Percentiles rank a stretch among this genome's conserved stretches.
These are phyloP conservation scores for Caenorhabditis doughertyi DNA, from an alignment of 2,888 invertebrate genomes.

Conservation along the genomic window DNA sequence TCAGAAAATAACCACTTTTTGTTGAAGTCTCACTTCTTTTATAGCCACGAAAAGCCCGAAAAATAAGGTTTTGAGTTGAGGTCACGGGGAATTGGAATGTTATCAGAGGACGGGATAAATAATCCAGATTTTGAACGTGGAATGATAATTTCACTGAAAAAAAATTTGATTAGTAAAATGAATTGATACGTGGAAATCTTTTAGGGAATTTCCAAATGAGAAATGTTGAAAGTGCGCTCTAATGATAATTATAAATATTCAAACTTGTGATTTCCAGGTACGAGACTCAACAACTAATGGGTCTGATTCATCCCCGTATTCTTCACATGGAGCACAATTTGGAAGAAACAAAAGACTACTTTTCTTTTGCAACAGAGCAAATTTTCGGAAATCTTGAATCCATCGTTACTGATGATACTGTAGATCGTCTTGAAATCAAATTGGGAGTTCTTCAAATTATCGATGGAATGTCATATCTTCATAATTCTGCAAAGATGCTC, in stretches of 20 bases:
- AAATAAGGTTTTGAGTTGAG: not conserved
- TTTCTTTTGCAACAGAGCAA: constrained; percentile 72
- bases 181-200: not conserved
- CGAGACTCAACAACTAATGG: constrained; percentile 76
- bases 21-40: not conserved
- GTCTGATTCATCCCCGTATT: constrained; percentile 78
- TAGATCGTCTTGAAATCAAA: constrained; percentile 81
- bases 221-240: not conserved
- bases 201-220: not conserved
- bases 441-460: constrained; percentile 85
- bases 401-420: constrained; percentile 69
- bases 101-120: not conserved
- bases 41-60: not conserved
- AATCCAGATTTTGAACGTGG: not conserved
- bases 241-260: not conserved
- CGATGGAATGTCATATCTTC: constrained; percentile 94
- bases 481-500: constrained; percentile 91
- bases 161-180: not conserved
- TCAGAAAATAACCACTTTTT: not conserved
- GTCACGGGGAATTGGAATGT: not conserved
- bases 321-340: constrained; percentile 75
- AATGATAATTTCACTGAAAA: not conserved
- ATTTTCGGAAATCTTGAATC: constrained; percentile 73
- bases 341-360: constrained; percentile 79
- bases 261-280: constrained; percentile 70